Conservation (phyloP, 2,113 vertebrate genomes). For the Eublepharis macularius region DNA sequence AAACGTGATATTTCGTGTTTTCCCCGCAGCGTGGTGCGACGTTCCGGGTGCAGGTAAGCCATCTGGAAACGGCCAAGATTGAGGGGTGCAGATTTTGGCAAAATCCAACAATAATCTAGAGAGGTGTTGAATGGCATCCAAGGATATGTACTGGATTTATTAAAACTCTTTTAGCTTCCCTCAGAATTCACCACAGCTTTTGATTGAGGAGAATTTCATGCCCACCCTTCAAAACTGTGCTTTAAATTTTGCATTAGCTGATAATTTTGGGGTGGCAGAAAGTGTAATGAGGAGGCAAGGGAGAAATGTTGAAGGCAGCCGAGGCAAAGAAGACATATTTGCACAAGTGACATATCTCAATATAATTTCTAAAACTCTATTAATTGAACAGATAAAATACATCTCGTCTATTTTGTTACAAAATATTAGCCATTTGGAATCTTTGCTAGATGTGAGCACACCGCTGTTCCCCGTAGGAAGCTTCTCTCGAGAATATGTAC, state of each 20-base stretch:
- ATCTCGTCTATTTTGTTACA: constrained; percentile 81
- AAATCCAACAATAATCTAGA: not conserved
- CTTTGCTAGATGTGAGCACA: constrained; percentile 70
- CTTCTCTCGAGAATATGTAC: constrained; percentile 59
- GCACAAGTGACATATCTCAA: constrained; percentile 76
- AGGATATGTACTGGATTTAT: no score
- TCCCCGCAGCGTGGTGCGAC: no score
- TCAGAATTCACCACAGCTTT: not conserved
- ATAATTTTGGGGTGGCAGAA: not conserved
- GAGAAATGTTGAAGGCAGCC: accelerated
- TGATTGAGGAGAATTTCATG: not conserved
- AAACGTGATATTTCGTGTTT: no score
- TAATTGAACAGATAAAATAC: constrained; percentile 84
- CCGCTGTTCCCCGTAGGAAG: constrained; percentile 69
- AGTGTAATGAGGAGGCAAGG: accelerated
- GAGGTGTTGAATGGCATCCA: not conserved
- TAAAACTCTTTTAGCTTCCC: not conserved
- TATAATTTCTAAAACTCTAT: constrained; percentile 86
- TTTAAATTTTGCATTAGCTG: not conserved
- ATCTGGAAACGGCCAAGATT: no score
- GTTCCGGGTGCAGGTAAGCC: no score
- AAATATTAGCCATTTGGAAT: constrained; percentile 80
- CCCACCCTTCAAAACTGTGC: not conserved
- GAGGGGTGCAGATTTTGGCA: not conserved
- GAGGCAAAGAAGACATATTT: constrained; percentile 64